Percentiles rank a stretch among this genome's conserved stretches.
Evolutionary conservation across 2,888 invertebrate genomes (phyloP).

Genomic region (Protonemura montana): DNA sequence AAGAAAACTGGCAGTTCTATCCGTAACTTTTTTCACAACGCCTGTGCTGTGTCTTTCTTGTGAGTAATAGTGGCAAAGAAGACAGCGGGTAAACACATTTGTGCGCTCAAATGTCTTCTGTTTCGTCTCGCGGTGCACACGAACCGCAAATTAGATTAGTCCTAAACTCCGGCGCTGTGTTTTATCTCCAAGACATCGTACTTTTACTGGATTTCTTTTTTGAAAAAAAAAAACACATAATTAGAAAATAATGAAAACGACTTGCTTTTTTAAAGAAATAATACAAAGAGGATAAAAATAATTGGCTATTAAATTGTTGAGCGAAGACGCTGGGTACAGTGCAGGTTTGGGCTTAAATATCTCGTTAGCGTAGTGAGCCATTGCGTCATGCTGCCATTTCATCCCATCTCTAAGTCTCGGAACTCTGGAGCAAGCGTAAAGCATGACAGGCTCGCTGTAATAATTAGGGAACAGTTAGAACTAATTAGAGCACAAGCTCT

Average conservation of each 20-base stretch:
- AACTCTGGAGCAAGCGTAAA: neutral
- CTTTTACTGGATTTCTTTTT: neutral
- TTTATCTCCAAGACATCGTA: neutral
- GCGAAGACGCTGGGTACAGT: neutral
- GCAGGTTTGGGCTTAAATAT: neutral
- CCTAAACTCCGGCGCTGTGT: neutral
- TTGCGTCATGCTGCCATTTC: neutral
- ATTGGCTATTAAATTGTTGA: conserved; percentile 4
- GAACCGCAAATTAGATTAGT: neutral
- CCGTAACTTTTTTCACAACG: neutral
- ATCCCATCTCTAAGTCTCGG: neutral
- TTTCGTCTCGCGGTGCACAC: neutral
- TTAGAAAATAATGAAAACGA: neutral
- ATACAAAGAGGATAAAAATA: neutral
- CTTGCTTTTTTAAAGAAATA: neutral
- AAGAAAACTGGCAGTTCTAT: neutral
- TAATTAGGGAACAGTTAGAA: neutral
- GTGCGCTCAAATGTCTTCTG: neutral
- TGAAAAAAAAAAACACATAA: neutral
- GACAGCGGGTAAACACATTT: neutral
- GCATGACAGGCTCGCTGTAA: conserved; percentile 2
- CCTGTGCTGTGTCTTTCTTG: too few relatives aligned
- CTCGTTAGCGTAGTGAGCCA: conserved; percentile 7
- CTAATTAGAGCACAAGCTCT: conserved; percentile 7
- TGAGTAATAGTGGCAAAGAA: neutral